Percentiles rank a stretch among this genome's conserved stretches.
Conservation (phyloP, 2,888 invertebrate genomes). For the Petrophora chlorosata region DNA sequence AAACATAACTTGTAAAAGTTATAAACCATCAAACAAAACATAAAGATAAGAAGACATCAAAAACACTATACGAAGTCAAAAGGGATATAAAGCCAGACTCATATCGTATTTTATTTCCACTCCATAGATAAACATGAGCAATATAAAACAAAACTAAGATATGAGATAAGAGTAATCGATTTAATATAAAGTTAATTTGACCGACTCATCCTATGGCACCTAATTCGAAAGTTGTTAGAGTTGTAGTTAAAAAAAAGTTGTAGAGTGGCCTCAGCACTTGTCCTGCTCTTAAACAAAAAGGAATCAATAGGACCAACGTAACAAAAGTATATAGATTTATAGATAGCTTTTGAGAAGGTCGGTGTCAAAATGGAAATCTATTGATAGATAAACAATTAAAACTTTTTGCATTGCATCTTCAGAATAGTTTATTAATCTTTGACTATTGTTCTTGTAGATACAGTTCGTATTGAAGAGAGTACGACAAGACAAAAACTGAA, state of each 20-base stretch:
- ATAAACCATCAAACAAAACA: conserved; percentile 10
- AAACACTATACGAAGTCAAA: conserved; percentile 12
- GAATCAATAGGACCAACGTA: conserved; percentile 4
- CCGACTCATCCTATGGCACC: conserved; percentile 19
- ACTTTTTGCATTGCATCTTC: neutral
- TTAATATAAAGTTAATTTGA: conserved; percentile 18
- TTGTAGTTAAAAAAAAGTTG: no score
- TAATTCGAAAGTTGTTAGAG: no score
- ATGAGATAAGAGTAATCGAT: conserved; percentile 20
- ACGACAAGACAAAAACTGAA: neutral
- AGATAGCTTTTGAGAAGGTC: neutral
- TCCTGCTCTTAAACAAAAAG: conserved; percentile 9
- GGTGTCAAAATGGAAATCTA: no score
- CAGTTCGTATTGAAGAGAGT: neutral
- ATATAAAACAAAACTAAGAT: conserved; percentile 21
- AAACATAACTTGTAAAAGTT: conserved; percentile 14
- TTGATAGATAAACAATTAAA: neutral
- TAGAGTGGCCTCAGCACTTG: conserved; percentile 18
- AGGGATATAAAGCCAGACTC: no score
- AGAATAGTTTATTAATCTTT: neutral
- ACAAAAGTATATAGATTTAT: conserved; percentile 10
- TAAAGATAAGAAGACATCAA: conserved; percentile 18
- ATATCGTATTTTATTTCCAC: conserved; percentile 19
- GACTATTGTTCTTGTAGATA: no score
- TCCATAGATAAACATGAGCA: conserved; percentile 15